Percentiles rank a stretch among this genome's conserved stretches.
Conservation (phyloP, 2,113 vertebrate species). For the Platichthys stellatus region DNA sequence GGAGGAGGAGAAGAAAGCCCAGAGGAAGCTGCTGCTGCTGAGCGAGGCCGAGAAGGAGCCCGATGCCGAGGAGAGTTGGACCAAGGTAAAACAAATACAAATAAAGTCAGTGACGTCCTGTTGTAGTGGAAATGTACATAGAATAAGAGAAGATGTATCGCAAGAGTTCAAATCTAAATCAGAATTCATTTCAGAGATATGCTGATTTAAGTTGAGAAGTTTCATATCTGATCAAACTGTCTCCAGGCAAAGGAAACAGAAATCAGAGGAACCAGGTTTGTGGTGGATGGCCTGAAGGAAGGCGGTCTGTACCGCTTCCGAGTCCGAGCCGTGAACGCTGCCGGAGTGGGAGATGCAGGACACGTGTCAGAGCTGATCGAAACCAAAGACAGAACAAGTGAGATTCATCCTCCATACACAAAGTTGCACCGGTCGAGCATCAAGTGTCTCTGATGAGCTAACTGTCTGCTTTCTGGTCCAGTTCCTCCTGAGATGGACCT, state of each 20-base stretch:
- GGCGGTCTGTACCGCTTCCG: slow-evolving; percentile 94
- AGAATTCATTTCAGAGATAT: too few species aligned
- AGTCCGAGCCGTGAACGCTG: slow-evolving; percentile 93
- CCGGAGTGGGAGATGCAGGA: slow-evolving; percentile 94
- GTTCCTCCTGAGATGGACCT: slow-evolving; percentile 94
- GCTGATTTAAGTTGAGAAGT: too few species aligned
- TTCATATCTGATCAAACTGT: not conserved
- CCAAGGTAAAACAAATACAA: slow-evolving; percentile 79
- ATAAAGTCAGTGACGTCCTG: not conserved
- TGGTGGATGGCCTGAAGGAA: slow-evolving; percentile 92
- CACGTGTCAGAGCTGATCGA: slow-evolving; percentile 92
- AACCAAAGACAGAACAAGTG: slow-evolving; percentile 97
- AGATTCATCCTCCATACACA: slow-evolving; percentile 24
- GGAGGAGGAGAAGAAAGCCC: slow-evolving; percentile 82
- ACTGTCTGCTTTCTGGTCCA: slow-evolving; percentile 56
- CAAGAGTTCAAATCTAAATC: too few species aligned
- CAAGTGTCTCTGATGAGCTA: not conserved
- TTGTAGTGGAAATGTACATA: too few species aligned
- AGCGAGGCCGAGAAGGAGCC: slow-evolving; percentile 58
- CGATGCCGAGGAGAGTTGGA: slow-evolving; percentile 84
- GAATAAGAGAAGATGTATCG: too few species aligned
- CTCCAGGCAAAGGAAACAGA: slow-evolving; percentile 95
- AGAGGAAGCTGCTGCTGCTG: slow-evolving; percentile 68
- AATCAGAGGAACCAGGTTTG: slow-evolving; percentile 95
- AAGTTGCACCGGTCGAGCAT: not conserved